These are phyloP conservation scores for Chydorus sphaericus DNA, from an alignment of 2,888 invertebrate genomes.

Conservation along the genomic window DNA sequence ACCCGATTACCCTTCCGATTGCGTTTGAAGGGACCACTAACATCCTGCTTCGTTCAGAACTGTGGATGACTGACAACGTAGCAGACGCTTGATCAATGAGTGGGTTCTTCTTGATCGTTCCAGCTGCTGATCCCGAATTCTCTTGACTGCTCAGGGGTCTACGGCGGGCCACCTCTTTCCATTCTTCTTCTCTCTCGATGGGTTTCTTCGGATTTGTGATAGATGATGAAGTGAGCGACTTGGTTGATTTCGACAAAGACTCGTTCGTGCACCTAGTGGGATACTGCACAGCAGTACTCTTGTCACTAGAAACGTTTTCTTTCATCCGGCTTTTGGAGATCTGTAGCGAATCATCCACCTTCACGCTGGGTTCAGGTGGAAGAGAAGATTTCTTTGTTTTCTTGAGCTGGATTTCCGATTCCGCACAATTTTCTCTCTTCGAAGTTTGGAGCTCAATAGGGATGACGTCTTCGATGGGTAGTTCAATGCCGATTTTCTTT, in stretches of 20 bases:
- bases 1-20: conserved; percentile 91
- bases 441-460: background rate
- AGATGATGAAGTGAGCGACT: conserved; percentile 14
- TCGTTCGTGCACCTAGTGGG: conserved; percentile 14
- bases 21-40: conserved; percentile 90
- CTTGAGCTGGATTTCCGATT: no score
- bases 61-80: conserved; percentile 4
- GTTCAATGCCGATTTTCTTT: conserved; percentile 10
- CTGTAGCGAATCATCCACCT: no score
- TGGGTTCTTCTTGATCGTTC: background rate
- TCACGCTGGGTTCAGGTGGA: no score
- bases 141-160: background rate
- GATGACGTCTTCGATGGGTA: background rate
- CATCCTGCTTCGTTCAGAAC: conserved; percentile 45
- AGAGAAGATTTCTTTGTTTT: no score
- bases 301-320: conserved; percentile 34
- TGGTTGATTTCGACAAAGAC: no score
- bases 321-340: conserved; percentile 42
- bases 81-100: background rate
- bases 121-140: background rate
- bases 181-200: conserved; percentile 69
- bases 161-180: conserved; percentile 74
- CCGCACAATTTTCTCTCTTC: background rate
- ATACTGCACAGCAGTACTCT: no score
- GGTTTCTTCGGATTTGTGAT: conserved; percentile 46